A percentile compares a stretch with the other conserved stretches of the same genome.
These are phyloP conservation scores for Fregata magnificens DNA, from an alignment of 2,113 vertebrate genomes.

Conservation along the genomic window DNA sequence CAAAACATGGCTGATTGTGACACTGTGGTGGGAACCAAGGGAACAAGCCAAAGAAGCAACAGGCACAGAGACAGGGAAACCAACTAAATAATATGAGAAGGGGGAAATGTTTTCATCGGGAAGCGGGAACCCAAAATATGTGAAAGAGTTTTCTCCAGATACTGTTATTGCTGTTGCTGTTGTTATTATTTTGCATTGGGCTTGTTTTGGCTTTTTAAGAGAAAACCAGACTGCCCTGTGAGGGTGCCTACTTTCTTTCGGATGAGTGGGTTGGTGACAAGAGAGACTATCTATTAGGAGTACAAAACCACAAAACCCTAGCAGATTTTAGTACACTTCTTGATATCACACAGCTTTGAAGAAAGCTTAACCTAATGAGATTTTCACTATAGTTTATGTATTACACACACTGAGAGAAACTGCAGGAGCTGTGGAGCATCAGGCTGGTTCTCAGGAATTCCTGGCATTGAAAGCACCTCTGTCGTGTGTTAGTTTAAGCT, in stretches of 20 bases:
- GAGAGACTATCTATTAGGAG: neutral
- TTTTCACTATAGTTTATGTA: neutral
- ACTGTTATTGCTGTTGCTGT: neutral
- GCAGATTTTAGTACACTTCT: neutral
- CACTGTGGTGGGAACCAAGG: neutral
- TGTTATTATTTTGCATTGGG: neutral
- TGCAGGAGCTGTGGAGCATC: neutral
- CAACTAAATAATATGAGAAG: neutral
- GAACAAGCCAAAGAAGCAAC: neutral
- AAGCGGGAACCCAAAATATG: neutral
- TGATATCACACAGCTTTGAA: neutral
- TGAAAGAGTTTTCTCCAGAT: neutral
- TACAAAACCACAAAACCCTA: neutral
- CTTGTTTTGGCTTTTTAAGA: neutral
- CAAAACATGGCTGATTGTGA: rapidly evolving
- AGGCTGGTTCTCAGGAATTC: neutral
- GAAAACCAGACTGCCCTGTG: neutral
- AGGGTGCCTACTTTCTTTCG: neutral
- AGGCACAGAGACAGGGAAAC: neutral
- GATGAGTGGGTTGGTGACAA: neutral
- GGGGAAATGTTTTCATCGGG: neutral
- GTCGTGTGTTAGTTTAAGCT: neutral
- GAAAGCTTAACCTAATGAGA: neutral
- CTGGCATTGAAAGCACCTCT: neutral
- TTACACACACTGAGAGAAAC: neutral